phyloP scores from a whole-genome alignment of 2,113 vertebrate species.

The Rousettus leschenaultii region DNA sequence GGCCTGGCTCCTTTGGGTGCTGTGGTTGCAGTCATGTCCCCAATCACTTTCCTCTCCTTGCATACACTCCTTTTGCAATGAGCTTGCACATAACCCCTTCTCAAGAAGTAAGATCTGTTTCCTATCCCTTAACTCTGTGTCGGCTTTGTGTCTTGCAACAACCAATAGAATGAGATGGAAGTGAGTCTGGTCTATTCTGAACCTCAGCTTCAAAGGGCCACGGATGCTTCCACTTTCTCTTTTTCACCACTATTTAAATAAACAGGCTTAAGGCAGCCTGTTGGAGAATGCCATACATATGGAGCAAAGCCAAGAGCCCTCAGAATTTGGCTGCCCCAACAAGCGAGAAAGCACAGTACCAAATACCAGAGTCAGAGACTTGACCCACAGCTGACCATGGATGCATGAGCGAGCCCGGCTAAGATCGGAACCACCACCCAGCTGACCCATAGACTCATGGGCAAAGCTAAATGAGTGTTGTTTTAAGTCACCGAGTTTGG shows the following conservation, averaged over 20 bases:
- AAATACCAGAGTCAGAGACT: background rate
- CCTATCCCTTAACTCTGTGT: background rate
- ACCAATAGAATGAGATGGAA: background rate
- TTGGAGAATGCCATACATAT: rapidly evolving
- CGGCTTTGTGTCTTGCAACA: background rate
- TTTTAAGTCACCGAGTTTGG: background rate
- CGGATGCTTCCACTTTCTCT: background rate
- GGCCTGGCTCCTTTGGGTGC: background rate
- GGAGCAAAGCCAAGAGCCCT: background rate
- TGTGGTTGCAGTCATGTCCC: rapidly evolving
- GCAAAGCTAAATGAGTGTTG: background rate
- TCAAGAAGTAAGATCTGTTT: background rate
- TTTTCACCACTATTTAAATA: background rate
- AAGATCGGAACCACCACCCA: background rate
- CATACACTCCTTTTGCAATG: rapidly evolving
- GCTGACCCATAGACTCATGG: background rate
- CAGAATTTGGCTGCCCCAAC: background rate
- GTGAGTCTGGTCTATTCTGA: background rate
- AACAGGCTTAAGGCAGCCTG: background rate
- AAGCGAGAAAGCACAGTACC: background rate
- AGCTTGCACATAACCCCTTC: background rate
- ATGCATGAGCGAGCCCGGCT: background rate
- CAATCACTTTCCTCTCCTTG: background rate
- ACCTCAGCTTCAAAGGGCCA: background rate
- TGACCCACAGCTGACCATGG: background rate